Evolutionary conservation across 2,888 invertebrate species (phyloP), one percentile per base, ranked within the genome.

Genomic region (Parelbella ahira): DNA sequence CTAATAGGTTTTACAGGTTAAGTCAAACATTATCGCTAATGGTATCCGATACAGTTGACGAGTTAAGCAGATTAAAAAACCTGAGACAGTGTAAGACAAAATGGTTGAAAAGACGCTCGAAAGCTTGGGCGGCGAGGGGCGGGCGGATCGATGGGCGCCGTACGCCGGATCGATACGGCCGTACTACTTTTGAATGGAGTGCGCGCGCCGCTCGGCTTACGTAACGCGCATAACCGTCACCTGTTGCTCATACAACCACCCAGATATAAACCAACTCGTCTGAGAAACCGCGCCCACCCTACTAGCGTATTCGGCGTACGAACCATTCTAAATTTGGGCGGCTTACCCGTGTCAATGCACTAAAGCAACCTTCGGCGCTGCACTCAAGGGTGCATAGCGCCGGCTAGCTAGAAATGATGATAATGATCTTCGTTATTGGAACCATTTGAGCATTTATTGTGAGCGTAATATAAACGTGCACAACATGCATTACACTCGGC

Each of bases 311-410:
- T 48, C 51, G 37, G 7, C 25, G 39, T 13, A 23, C 48, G 47
- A 47, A 33, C 45, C 37, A 49, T 45, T 50, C 53, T 45, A 47
- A 47, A 74, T 70, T 78, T 50, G 59, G 74, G 20, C 64, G 81
- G 73, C 50, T 77, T 57, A 48, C 53, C 56, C 67, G 68, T 67
- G 86, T 84, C 86, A 87, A 70, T 83, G 86, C 82, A 84, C 86
- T 63, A 63, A 58, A 57, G 68, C 83, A 86, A 84, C 86, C 84
- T 86, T 86, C 83, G 79, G 33, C 58, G 67, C 54, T 83, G 84
- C 84, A 80, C 84, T 84, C 84, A 86, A 86, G 84, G 84, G 83
- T 83, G 84, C 82, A 83, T 80, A 79, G 79, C 76, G 73, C 68
- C 60, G 62, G 63, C 57, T 59, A 63, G 63, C 55, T 62, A 62